A percentile compares a stretch with the other conserved stretches of the same genome.
Conservation (phyloP, 2,888 invertebrate genomes). For the Meganola albula region DNA sequence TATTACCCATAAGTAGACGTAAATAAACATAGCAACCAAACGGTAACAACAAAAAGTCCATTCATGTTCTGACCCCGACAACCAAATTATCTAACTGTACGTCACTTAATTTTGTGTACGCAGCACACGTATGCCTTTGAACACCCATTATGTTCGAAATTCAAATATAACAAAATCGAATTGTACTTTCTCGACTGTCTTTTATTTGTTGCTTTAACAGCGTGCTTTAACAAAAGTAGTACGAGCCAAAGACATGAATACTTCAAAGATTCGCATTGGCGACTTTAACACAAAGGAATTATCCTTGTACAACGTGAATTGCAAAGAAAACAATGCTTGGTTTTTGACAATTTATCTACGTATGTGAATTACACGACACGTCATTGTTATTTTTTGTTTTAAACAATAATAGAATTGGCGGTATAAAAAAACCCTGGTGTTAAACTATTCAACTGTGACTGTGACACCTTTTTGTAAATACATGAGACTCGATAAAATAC, state of each 20-base stretch:
- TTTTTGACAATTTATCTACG: constrained; percentile 29
- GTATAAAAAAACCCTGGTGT: too few relatives aligned
- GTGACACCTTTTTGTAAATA: too few relatives aligned
- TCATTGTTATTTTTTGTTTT: constrained; percentile 18
- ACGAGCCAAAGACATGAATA: constrained; percentile 30
- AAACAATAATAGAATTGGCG: too few relatives aligned
- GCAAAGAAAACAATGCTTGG: constrained; percentile 30
- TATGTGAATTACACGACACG: constrained; percentile 19
- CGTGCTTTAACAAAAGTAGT: too few relatives aligned
- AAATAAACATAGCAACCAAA: constrained; percentile 29
- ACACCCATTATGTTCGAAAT: constrained; percentile 36
- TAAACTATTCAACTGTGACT: too few relatives aligned
- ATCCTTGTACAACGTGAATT: constrained; percentile 36
- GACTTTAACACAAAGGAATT: constrained; percentile 47
- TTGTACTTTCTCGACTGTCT: constrained; percentile 35
- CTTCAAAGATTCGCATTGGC: constrained; percentile 43
- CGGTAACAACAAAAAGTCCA: constrained; percentile 54
- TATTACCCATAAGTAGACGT: constrained; percentile 40
- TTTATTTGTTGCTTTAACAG: constrained; percentile 1
- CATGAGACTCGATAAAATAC: too few relatives aligned
- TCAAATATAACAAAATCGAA: constrained; percentile 41
- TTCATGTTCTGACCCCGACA: constrained; percentile 45
- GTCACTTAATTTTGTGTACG: constrained; percentile 45
- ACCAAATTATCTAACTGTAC: constrained; percentile 61
- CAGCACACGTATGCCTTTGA: constrained; percentile 42